These are phyloP conservation scores for Philonicus albiceps DNA, from an alignment of 2,888 invertebrate genomes.

Conservation along the genomic window DNA sequence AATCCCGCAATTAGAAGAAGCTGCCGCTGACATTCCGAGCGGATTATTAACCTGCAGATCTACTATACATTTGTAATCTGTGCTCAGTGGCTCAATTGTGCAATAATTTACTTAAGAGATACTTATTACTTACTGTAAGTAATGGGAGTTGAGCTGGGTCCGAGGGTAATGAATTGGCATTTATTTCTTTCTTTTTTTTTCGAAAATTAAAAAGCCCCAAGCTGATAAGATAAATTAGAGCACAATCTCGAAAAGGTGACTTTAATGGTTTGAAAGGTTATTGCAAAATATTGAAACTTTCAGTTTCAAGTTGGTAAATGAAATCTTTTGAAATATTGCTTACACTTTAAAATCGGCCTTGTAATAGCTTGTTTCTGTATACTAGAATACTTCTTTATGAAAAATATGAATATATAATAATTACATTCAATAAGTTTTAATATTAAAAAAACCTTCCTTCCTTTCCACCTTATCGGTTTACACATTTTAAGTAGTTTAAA, in stretches of 20 bases:
- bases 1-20: constrained; percentile 6
- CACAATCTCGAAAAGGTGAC: background rate
- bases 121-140: background rate
- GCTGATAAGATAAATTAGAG: background rate
- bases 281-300: background rate
- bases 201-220: background rate
- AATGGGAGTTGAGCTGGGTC: background rate
- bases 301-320: background rate
- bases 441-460: no score
- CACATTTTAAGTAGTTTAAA: no score
- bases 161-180: background rate
- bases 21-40: background rate
- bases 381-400: no score
- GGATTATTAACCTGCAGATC: background rate
- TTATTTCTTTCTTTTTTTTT: background rate
- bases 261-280: background rate
- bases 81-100: background rate
- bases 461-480: no score
- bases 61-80: background rate
- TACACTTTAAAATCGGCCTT: background rate
- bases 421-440: no score
- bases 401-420: no score
- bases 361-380: background rate
- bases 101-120: background rate
- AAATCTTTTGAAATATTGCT: background rate